Base-by-base conservation (phyloP, 2,113 vertebrate genomes). In the Sitta europaea region DNA sequence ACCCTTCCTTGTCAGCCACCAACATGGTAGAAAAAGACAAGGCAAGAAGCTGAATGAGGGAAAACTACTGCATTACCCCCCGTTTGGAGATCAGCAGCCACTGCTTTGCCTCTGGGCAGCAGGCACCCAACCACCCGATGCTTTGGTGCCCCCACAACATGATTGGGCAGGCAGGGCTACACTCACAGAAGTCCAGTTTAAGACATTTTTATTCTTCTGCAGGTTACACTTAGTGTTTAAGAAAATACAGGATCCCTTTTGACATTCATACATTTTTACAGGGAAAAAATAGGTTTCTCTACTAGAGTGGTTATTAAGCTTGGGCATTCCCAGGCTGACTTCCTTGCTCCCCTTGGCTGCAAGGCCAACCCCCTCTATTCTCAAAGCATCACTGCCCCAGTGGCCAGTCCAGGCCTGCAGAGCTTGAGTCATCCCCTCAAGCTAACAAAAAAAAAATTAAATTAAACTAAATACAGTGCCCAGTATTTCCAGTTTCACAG, bases 201-300 rank as follows among this genome's bases (percentile, higher is more conserved):
- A 93, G 88, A 97, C 75, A 36, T 91, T 92, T 97, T 97, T 95
- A 94, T 96, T 97, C 82, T 77, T 96, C 66, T 87, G 88, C 80
- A 22, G 71, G 92, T 96, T 97, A 97, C 93, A 93, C 91, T 88
- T 90, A 97, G 86, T 96, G 95, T 92, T 97, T 97, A 97, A 97
- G 97, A 98, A 98, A 98, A 98, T 97, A 98, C 97, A 98, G 96
- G 94, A 92, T 97, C 96, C 97, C 92, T 98, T 97, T 97, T 88
- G 80, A 94, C 95, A 51, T 96, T 96, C 97, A 93, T 96, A 97
- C 72, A 79, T 97, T 97, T 98, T 98, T 95, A 97, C 95, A 97
- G 78, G 96, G 95, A 95, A 98, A 98, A 98, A 94, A 97, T 63
- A 95, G 68, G 75, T 91, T 96, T 94, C 75, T 93, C 90, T 96